Percentiles rank a stretch among this genome's conserved stretches.
Evolutionary conservation across 2,888 invertebrate species (phyloP).

Genomic region (Aleiodes testaceus): DNA sequence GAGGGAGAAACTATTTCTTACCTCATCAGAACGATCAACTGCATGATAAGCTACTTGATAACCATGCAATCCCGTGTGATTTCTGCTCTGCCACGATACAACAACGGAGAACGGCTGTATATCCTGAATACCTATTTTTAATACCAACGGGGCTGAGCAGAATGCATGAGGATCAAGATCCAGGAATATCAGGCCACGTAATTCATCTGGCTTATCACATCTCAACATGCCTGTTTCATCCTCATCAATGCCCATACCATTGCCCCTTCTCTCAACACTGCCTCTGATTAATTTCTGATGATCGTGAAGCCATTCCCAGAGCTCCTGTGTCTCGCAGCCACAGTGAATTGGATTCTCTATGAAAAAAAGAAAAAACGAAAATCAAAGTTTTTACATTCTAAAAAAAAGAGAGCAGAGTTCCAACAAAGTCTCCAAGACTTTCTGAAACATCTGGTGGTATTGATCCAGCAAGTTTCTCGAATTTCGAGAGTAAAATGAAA

Average conservation of each 20-base stretch:
- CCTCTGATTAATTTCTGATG: slow-evolving; percentile 83
- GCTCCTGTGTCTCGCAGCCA: slow-evolving; percentile 90
- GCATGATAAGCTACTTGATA: slow-evolving; percentile 91
- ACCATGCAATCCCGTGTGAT: slow-evolving; percentile 88
- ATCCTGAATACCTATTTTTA: slow-evolving; percentile 90
- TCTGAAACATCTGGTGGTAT: too few relatives aligned
- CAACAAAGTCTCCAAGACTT: too few relatives aligned
- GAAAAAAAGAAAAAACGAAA: slow-evolving; percentile 45
- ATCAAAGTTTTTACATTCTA: too few relatives aligned
- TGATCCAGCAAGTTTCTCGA: too few relatives aligned
- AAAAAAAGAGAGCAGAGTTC: too few relatives aligned
- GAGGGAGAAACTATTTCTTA: slow-evolving; percentile 62
- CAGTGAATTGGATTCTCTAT: slow-evolving; percentile 92
- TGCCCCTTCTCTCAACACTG: slow-evolving; percentile 73
- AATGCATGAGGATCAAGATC: slow-evolving; percentile 87
- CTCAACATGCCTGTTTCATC: slow-evolving; percentile 74
- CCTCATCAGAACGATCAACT: slow-evolving; percentile 77
- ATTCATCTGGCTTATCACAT: slow-evolving; percentile 88
- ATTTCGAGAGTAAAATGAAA: too few relatives aligned
- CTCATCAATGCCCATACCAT: slow-evolving; percentile 62
- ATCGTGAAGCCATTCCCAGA: slow-evolving; percentile 94
- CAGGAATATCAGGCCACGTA: slow-evolving; percentile 83
- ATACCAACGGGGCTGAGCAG: slow-evolving; percentile 88
- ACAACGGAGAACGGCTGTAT: slow-evolving; percentile 91
- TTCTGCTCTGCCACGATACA: slow-evolving; percentile 92